Evolutionary conservation across 2,888 invertebrate genomes (phyloP), one percentile per base, ranked within the genome.

Genomic region (Eubasilissa splendida): DNA sequence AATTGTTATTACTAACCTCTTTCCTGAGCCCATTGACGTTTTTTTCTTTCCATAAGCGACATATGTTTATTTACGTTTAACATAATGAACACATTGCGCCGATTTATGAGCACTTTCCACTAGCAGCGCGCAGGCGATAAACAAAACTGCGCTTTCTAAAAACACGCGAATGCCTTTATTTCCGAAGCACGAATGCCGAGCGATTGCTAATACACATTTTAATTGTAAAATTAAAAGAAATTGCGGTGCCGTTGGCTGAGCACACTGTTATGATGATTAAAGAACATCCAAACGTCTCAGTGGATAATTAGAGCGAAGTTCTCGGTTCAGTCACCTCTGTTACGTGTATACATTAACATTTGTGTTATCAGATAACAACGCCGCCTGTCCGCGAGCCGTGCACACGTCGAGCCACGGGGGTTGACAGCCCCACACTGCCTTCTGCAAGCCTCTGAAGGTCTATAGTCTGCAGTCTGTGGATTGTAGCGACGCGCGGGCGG

Each of bases 11-110:
- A 82, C 88, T 86, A 91, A 97, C 97, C 97, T 93, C 94, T 93
- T 91, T 98, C 97, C 88, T 92, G 93, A 85, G 96, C 97, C 97
- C 97, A 97, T 93, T 98, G 97, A 86, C 95, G 92, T 88, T 95
- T 94, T 89, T 97, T 97, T 89, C 95, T 94, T 91, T 97, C 96
- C 86, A 97, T 91, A 87, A 96, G 90, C 84, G 96, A 94, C 82
- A 82, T 82, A 42, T 71, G 76, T 70, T 33, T 58, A 66, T 56
- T 50, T 58, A 75, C 79, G 75, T 63, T 65, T n/a, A 68, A 71
- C 70, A 76, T 76, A 76, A 59, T 71, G 53, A 71, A 14, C 66
- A 76, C 80, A 76, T 66, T 75, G 54, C 75, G 31, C 5, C 14
- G 54, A 54, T 60, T 56, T 42, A 73, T 58, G 12, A 65, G 66